Evolutionary conservation across 2,888 invertebrate species (phyloP), one percentile per base, ranked within the genome.

Genomic region (Cosmia pyralina): DNA sequence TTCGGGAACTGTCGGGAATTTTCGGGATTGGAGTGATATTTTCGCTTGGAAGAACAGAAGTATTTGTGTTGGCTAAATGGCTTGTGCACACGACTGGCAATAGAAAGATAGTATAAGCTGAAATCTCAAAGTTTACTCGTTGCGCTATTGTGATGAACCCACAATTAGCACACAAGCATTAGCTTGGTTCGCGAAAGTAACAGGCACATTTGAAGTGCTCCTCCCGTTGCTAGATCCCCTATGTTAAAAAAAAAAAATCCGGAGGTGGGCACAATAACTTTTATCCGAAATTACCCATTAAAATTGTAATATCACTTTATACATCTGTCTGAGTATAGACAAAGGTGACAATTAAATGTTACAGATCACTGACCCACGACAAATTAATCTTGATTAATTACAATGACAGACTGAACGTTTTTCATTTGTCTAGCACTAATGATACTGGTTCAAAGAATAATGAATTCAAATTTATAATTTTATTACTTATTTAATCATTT

Each of bases 321-420:
- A 59, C 19, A 69, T 63, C 28, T 17, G 59, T 50, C 60, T 59
- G 55, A 44, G 28, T 57, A n/a, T 28, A 68, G 55, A 65, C 38
- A 73, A 69, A 68, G 38, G 67, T 65, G 34, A 71, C 59, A 71
- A 65, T 67, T 52, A 52, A 68, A 59, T 69, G 46, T 34, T 22
- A 65, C 65, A 57, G 75, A 75, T 83, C 68, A 67, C n/a, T 7
- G 58, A 72, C 53, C 38, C 17, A 70, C 15, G 55, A 71, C 62
- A 60, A 68, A 75, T 70, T 71, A 58, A 79, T 79, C 52, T 63
- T 34, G 59, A 83, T 71, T 63, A 75, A 74, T 78, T 73, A 73
- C 57, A 57, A n/a, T 55, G 64, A 50, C 22, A 28, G 59, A 22
- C 46, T 52, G 13, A 48, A 57, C 13, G 22, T 44, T 52, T 57